These are phyloP conservation scores for Euclidia mi DNA, from an alignment of 2,888 invertebrate species.

Conservation along the genomic window DNA sequence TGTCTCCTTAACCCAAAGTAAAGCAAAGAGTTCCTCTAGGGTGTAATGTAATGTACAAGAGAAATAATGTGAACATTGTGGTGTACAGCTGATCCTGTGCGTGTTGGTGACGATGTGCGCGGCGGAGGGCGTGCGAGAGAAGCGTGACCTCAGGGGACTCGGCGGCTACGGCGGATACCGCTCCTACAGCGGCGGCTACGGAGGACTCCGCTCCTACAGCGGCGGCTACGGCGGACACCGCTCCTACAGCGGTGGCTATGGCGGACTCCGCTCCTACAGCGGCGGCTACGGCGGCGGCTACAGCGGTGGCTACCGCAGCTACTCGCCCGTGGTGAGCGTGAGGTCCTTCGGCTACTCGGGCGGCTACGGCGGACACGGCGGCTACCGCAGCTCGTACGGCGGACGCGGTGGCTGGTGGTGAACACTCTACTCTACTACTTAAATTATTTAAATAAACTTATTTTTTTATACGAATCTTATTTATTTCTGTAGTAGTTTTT, in stretches of 20 bases:
- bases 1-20: too few species aligned
- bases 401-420: slow-evolving; percentile 6
- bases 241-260: slow-evolving; percentile 1
- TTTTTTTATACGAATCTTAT: too few species aligned
- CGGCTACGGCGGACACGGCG: slow-evolving; percentile 12
- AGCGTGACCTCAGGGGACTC: too few species aligned
- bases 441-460: slow-evolving; percentile 9
- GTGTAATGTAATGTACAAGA: too few species aligned
- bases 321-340: slow-evolving; percentile 61
- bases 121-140: slow-evolving; percentile 37
- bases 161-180: too few species aligned
- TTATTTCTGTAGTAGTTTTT: too few species aligned
- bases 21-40: too few species aligned
- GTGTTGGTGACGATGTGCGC: slow-evolving; percentile 39
- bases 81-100: slow-evolving; percentile 33
- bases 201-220: too few species aligned
- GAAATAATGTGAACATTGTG: too few species aligned
- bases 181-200: too few species aligned
- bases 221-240: too few species aligned
- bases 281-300: neutral
- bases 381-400: too few species aligned
- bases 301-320: slow-evolving; percentile 13
- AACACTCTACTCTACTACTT: slow-evolving; percentile 19
- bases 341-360: slow-evolving; percentile 47
- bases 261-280: slow-evolving; percentile 2